Evolutionary conservation across 2,888 invertebrate species (phyloP).

Genomic region (Dryobota labecula): DNA sequence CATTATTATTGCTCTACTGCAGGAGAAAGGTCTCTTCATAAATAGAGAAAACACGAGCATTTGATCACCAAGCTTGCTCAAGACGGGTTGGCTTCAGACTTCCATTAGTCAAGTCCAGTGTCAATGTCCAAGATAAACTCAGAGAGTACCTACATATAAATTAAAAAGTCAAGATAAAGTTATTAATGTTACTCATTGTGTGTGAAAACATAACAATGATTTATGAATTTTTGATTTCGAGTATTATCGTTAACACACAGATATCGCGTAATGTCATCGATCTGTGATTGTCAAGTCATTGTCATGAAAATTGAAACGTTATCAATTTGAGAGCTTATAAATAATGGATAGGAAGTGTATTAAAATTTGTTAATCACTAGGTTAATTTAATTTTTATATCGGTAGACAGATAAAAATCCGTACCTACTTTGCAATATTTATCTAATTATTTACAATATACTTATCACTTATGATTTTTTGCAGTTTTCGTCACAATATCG

Average conservation of each 20-base stretch:
- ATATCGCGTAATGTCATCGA: background rate
- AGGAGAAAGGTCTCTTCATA: background rate
- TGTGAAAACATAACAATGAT: no score
- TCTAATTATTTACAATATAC: background rate
- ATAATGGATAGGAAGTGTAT: background rate
- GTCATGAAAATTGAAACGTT: background rate
- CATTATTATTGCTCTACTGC: no score
- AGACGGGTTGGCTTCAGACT: background rate
- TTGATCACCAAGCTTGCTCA: background rate
- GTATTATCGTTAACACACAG: background rate
- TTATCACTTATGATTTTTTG: slow-evolving; percentile 24
- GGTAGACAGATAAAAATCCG: background rate
- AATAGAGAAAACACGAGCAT: background rate
- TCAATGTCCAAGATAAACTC: background rate
- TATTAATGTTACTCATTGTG: background rate
- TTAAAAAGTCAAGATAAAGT: background rate
- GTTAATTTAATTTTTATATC: background rate
- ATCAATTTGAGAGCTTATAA: background rate
- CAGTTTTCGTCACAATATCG: slow-evolving; percentile 34
- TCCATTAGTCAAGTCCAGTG: background rate
- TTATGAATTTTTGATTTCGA: background rate
- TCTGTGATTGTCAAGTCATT: background rate
- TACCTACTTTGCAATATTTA: background rate
- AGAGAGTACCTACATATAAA: background rate
- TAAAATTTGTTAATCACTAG: no score